Percentiles rank a stretch among this genome's conserved stretches.
Conservation (phyloP, 2,113 vertebrate species). For the Tragulus kanchil region DNA sequence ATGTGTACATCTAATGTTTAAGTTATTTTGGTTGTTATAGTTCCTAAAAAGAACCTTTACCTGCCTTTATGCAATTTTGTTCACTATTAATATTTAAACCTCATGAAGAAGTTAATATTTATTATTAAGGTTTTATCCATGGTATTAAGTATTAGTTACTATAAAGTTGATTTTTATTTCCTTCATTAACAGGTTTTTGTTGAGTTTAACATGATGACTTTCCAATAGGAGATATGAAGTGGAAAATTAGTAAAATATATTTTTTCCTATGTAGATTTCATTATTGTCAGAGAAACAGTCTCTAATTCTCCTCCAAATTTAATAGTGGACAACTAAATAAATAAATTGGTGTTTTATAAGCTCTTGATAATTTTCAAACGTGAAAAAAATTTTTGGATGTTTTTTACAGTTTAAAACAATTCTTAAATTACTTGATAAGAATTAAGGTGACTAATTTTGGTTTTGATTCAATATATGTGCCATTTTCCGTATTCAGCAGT, state of each 20-base stretch:
- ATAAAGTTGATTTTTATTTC: slow-evolving; percentile 35
- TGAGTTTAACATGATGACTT: slow-evolving; percentile 1
- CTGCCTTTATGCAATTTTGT: neutral
- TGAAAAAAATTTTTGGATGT: too few relatives aligned
- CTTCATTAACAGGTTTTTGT: slow-evolving; percentile 52
- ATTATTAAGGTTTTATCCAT: slow-evolving; percentile 12
- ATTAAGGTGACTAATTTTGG: slow-evolving; percentile 13
- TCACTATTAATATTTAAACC: neutral
- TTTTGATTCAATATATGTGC: slow-evolving; percentile 1
- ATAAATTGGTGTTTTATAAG: slow-evolving; percentile 23
- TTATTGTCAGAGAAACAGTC: neutral
- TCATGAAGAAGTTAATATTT: slow-evolving; percentile 23
- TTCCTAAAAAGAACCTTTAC: slow-evolving; percentile 32
- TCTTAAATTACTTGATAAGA: neutral
- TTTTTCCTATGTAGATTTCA: neutral
- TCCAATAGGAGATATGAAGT: slow-evolving; percentile 34
- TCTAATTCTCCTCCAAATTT: slow-evolving; percentile 19
- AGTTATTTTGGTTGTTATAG: neutral
- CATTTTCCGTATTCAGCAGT: slow-evolving; percentile 81
- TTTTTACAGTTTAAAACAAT: too few relatives aligned
- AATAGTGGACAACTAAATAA: neutral
- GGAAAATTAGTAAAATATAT: neutral
- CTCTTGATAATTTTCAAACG: neutral
- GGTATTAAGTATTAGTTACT: slow-evolving; percentile 11
- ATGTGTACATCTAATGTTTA: neutral